These are phyloP conservation scores for Lasioglossum villosulum DNA, from an alignment of 2,888 invertebrate genomes.

Conservation along the genomic window DNA sequence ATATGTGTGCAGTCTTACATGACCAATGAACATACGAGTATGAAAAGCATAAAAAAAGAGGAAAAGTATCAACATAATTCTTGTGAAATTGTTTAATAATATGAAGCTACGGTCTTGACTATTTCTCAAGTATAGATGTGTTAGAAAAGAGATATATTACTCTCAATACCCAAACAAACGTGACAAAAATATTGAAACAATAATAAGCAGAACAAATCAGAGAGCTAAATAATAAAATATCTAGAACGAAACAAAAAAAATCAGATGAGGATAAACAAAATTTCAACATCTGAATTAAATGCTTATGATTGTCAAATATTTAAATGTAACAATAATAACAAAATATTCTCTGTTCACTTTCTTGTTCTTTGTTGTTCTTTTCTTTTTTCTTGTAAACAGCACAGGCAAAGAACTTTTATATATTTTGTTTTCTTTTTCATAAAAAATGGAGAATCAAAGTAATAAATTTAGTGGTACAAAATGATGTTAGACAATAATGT, in stretches of 20 bases:
- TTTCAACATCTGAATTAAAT: conserved; percentile 42
- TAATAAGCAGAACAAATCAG: conserved; percentile 59
- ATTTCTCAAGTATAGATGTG: conserved; percentile 59
- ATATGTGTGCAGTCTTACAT: conserved; percentile 40
- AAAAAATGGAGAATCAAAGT: conserved; percentile 73
- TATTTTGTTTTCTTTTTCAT: conserved; percentile 13
- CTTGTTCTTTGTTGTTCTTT: neutral
- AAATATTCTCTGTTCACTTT: conserved; percentile 25
- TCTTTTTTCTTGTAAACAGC: conserved; percentile 37
- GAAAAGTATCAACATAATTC: conserved; percentile 43
- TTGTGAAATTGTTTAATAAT: conserved; percentile 37
- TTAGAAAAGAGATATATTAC: conserved; percentile 81
- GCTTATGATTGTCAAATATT: conserved; percentile 41
- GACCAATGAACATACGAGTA: conserved; percentile 18
- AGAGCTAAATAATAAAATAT: conserved; percentile 58
- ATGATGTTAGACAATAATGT: conserved; percentile 84
- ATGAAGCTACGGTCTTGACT: conserved; percentile 25
- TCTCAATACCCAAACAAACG: conserved; percentile 51
- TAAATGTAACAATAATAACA: conserved; percentile 42
- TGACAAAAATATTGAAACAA: conserved; percentile 53
- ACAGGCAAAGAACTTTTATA: conserved; percentile 52
- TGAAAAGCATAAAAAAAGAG: conserved; percentile 54
- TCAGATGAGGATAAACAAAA: conserved; percentile 58
- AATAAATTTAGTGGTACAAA: conserved; percentile 83
- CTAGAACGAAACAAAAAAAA: conserved; percentile 61